Conservation (phyloP, 2,888 invertebrate genomes). For the Pinctada fucata region DNA sequence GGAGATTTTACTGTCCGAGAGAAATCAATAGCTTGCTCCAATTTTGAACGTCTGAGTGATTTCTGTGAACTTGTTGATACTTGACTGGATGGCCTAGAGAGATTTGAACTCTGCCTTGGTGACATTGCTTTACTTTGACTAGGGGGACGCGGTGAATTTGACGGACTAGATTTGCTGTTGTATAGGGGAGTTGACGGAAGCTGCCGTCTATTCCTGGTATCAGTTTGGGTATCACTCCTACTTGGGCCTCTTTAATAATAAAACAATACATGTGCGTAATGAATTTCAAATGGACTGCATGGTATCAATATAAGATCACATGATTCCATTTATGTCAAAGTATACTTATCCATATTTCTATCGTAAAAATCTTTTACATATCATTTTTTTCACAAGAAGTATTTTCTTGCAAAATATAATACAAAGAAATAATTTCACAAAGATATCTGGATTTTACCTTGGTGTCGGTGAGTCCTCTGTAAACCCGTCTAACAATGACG, state of each 20-base stretch:
- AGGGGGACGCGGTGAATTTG: constrained; percentile 22
- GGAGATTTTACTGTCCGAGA: no score
- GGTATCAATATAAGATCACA: no score
- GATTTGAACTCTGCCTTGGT: not conserved
- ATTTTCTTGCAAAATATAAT: no score
- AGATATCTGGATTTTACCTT: not conserved
- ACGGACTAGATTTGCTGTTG: constrained; percentile 12
- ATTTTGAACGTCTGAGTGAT: not conserved
- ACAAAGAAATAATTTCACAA: no score
- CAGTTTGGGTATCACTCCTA: constrained; percentile 19
- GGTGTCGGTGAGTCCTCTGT: constrained; percentile 14
- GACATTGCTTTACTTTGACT: constrained; percentile 12
- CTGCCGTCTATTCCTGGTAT: constrained; percentile 23
- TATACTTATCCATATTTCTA: no score
- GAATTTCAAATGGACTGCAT: no score
- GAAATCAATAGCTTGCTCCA: no score
- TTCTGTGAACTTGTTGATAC: not conserved
- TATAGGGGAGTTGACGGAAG: constrained; percentile 19
- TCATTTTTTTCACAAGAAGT: no score
- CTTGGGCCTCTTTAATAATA: constrained; percentile 24
- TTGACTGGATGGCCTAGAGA: not conserved
- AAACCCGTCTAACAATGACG: not conserved
- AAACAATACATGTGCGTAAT: not conserved
- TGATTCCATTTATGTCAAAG: no score
- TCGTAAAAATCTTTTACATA: no score